A percentile compares a stretch with the other conserved stretches of the same genome.
These are phyloP conservation scores for Mythimna ferrago DNA, from an alignment of 2,888 invertebrate species.

Conservation along the genomic window DNA sequence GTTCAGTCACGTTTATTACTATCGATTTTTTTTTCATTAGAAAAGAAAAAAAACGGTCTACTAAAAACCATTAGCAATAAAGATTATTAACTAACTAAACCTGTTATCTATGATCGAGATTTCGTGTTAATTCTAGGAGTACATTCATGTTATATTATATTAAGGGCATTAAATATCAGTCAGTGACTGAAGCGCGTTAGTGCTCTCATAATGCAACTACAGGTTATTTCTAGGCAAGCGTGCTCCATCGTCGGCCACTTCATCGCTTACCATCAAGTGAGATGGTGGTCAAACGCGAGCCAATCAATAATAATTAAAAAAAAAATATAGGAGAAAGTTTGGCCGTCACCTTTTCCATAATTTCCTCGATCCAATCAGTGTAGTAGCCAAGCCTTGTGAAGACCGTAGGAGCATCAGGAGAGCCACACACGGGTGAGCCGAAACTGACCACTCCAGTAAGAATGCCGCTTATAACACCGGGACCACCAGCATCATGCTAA, in stretches of 20 bases:
- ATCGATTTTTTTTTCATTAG: no score
- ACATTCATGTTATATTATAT: no score
- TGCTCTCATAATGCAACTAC: not conserved
- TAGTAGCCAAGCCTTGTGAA: conserved; percentile 73
- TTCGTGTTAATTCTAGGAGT: not conserved
- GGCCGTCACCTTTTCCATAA: conserved; percentile 64
- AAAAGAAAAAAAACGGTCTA: not conserved
- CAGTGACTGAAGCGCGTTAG: not conserved
- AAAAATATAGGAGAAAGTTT: not conserved
- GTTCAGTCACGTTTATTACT: not conserved
- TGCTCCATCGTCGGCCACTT: no score
- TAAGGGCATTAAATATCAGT: no score
- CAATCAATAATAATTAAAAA: no score
- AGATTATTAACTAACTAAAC: not conserved
- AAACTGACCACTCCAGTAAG: conserved; percentile 75
- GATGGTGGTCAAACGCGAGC: no score
- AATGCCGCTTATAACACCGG: conserved; percentile 65
- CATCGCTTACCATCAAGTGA: no score
- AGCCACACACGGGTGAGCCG: conserved; percentile 72
- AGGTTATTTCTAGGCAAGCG: no score
- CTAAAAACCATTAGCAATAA: not conserved
- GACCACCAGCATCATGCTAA: conserved; percentile 56
- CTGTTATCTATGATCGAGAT: not conserved
- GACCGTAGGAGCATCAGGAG: conserved; percentile 72
- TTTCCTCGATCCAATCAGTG: conserved; percentile 70